phyloP scores from a whole-genome alignment of 2,113 vertebrate species.

The Anhinga rufa region DNA sequence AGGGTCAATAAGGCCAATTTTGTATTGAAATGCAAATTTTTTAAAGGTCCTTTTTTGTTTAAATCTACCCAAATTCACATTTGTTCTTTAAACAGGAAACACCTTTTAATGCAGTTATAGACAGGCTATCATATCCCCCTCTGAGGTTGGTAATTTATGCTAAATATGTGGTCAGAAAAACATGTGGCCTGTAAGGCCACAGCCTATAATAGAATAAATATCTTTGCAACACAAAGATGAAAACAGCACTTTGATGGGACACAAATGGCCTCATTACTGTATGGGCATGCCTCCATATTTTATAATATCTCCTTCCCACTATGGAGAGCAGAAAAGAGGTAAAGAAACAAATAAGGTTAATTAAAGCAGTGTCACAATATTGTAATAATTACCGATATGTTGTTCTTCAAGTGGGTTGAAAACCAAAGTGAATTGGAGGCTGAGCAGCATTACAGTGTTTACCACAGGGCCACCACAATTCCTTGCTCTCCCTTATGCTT shows the following conservation, averaged over 20 bases:
- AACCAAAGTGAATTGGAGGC: neutral
- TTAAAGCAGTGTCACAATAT: neutral
- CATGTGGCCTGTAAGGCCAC: neutral
- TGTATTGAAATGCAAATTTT: neutral
- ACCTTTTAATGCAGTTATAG: neutral
- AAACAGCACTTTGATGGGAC: neutral
- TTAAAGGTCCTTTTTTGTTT: neutral
- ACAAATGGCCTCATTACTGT: neutral
- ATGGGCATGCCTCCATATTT: neutral
- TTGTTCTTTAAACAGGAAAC: neutral
- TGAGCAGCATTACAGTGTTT: no score
- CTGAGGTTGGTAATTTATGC: neutral
- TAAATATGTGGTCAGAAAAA: neutral
- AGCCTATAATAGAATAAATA: neutral
- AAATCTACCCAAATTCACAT: neutral
- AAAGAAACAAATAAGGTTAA: neutral
- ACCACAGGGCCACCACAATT: neutral
- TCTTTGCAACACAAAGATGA: neutral
- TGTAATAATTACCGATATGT: neutral
- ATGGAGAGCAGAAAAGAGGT: neutral
- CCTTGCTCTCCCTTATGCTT: neutral
- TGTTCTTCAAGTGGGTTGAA: neutral
- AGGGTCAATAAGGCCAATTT: neutral
- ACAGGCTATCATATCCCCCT: neutral
- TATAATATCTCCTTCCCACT: neutral